Evolutionary conservation across 1,140 invertebrate genomes (phyloP), one percentile per base, ranked within the genome.

Genomic region (Camponotus vicinus): DNA sequence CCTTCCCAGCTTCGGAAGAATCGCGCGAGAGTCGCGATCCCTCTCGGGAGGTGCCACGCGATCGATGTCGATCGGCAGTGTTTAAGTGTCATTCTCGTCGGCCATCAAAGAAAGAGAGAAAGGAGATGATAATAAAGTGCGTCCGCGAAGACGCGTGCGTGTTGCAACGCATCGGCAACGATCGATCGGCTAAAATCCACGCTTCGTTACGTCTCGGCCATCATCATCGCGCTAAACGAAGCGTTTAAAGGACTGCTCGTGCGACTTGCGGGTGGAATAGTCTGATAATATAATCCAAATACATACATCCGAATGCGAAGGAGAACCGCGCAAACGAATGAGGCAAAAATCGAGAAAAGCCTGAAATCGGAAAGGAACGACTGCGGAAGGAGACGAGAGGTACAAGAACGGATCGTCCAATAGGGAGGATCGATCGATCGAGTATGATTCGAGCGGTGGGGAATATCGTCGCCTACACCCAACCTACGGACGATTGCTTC

Each of bases 41-140:
- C 90, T 80, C 85, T 87, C 85, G 85, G 89, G 69, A 84, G 85
- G 89, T 80, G 84, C 86, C 86, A 88, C 88, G 91, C 91, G 91
- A 92, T 84, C 91, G 67, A 63, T 66, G 71, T 37, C 57, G 86
- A 88, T 88, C 85, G 85, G 45, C 88, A 89, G 88, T 88, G 76
- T 64, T 64, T 13, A 57, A 52, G 59, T 75, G 67, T 61, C 45
- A 69, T 86, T 91, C 59, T 64, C 69, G 15, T 52, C 49, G 67
- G 84, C 61, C 63, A 73, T 86, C 76, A 45, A 59, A 79, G 49
- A 57, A 49, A 73, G 11, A 18, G 15, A 69, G 52, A 37, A 11
- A 15, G 11, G 6, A 34, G 55, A 8, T 1, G 18, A 75, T 11
- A 45, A 82, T 27, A 49, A 66, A 64, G 80, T 37, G 69, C 40